Evolutionary conservation across 2,888 invertebrate species (phyloP).

Genomic region (Caenorhabditis virilis): DNA sequence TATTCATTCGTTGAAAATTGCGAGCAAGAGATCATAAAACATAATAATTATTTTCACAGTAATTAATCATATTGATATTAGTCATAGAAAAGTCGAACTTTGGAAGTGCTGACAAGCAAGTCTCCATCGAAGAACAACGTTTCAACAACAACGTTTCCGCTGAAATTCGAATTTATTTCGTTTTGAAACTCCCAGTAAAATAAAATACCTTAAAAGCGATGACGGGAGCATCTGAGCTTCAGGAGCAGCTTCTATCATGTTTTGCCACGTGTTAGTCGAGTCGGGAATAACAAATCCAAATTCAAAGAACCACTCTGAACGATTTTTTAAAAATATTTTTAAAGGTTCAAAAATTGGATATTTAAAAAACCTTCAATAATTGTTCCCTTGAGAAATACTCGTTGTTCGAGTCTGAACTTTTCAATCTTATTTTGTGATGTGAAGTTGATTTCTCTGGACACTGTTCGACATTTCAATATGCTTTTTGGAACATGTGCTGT

Average conservation of each 20-base stretch:
- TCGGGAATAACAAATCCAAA: slow-evolving; percentile 98
- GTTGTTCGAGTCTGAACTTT: slow-evolving; percentile 89
- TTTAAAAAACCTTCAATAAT: slow-evolving; percentile 70
- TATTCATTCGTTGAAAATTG: too few relatives aligned
- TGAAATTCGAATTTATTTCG: slow-evolving; percentile 72
- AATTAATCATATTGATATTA: slow-evolving; percentile 74
- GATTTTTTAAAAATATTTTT: slow-evolving; percentile 4
- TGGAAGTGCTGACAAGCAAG: slow-evolving; percentile 88
- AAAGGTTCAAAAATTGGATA: too few relatives aligned
- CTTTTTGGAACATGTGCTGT: slow-evolving; percentile 91
- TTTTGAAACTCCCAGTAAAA: too few relatives aligned
- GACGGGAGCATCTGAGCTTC: slow-evolving; percentile 99
- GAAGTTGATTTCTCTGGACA: slow-evolving; percentile 74
- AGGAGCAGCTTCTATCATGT: slow-evolving; percentile 95
- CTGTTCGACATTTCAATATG: slow-evolving; percentile 85
- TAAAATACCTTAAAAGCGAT: slow-evolving; percentile 83
- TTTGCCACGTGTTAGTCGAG: slow-evolving; percentile 99
- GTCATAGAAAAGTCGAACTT: slow-evolving; percentile 91
- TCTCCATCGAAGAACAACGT: slow-evolving; percentile 95
- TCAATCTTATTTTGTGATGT: slow-evolving; percentile 85
- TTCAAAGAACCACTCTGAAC: slow-evolving; percentile 93
- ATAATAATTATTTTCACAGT: too few relatives aligned
- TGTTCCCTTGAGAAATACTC: slow-evolving; percentile 74
- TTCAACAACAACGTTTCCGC: slow-evolving; percentile 94
- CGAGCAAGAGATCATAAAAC: too few relatives aligned